These are phyloP conservation scores for Ylistrum balloti DNA, from an alignment of 1,140 invertebrate genomes.

Conservation along the genomic window DNA sequence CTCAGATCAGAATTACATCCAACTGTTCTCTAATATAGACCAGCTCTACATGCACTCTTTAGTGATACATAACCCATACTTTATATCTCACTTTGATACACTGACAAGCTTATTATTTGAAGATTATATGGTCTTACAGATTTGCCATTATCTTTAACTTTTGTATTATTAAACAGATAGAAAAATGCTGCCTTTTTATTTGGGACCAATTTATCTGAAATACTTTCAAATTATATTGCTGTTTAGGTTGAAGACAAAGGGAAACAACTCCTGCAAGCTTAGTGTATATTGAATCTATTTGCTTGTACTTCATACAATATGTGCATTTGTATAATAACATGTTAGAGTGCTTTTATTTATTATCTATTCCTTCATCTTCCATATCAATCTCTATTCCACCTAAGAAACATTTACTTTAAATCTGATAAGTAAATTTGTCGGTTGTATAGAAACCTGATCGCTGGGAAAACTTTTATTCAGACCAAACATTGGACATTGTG, in stretches of 20 bases:
- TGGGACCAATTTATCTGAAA: no score
- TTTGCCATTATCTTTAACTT: no score
- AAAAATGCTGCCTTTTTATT: no score
- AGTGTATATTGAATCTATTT: neutral
- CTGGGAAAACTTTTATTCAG: constrained; percentile 19
- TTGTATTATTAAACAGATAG: no score
- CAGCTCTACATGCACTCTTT: no score
- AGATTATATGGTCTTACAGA: no score
- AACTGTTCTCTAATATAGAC: no score
- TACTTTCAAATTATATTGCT: no score
- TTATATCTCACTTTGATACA: no score
- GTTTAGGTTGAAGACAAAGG: neutral
- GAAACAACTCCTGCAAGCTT: neutral
- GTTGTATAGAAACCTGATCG: neutral
- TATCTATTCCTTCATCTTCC: neutral
- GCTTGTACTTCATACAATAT: neutral
- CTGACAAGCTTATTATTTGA: no score
- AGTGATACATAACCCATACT: no score
- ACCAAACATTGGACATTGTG: constrained; percentile 32
- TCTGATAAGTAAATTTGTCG: constrained; percentile 25
- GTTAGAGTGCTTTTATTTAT: neutral
- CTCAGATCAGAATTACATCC: no score
- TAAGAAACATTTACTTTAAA: constrained; percentile 12
- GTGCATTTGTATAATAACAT: constrained; percentile 12
- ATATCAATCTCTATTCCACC: constrained; percentile 31